A percentile compares a stretch with the other conserved stretches of the same genome.
Evolutionary conservation across 2,113 vertebrate species (phyloP).

Genomic region (Steatornis caripensis): DNA sequence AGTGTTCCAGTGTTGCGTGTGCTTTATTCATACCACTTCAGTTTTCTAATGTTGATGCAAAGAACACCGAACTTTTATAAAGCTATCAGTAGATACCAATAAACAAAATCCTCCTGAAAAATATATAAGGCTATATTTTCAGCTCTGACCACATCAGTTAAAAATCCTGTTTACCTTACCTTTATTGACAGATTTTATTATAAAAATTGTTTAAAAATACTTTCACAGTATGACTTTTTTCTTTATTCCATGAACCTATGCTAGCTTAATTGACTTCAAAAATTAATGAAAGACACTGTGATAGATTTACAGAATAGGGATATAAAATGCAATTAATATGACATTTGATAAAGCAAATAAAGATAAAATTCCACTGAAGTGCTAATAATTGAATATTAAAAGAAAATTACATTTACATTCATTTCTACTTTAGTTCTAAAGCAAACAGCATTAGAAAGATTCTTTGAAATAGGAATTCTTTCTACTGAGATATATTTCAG

Average conservation of each 20-base stretch:
- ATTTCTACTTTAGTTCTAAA: neutral
- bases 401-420: neutral
- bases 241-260: neutral
- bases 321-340: slow-evolving; percentile 39
- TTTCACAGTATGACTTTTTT: neutral
- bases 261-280: slow-evolving; percentile 12
- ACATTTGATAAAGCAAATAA: slow-evolving; percentile 54
- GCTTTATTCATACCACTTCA: neutral
- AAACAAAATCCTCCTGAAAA: neutral
- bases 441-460: neutral
- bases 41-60: neutral
- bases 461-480: too few relatives aligned
- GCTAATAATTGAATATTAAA: slow-evolving; percentile 38
- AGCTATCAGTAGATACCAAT: neutral
- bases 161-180: neutral
- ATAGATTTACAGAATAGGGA: neutral
- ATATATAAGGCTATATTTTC: neutral
- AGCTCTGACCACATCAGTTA: neutral
- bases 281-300: slow-evolving; percentile 16
- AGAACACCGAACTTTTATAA: neutral
- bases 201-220: neutral
- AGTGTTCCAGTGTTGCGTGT: neutral
- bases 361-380: slow-evolving; percentile 27
- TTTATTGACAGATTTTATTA: neutral
- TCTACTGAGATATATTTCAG: neutral